Base-by-base conservation (phyloP, 2,888 invertebrate genomes). In the Drosophila pseudotakahashii region DNA sequence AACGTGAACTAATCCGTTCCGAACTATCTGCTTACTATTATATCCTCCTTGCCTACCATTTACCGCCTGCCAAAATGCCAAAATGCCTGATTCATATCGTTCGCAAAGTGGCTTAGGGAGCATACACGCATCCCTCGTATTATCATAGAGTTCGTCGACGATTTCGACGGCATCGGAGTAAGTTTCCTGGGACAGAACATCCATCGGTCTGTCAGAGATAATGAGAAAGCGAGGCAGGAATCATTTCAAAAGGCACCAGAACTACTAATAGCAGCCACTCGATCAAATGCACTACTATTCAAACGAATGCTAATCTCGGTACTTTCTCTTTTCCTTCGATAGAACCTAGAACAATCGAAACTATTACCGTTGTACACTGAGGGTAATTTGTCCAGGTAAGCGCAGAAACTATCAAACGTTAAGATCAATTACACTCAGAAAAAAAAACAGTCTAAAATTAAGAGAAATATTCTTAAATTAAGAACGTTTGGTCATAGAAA, bases 361-460 rank as follows among this genome's bases (percentile, higher is more conserved):
- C 90, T 95, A 19, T 94, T 95, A 55, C 93, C 94, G 36, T 94
- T 94, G 69, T 92, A 94, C 64, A 94, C 94, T 4, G 96, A 95
- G 92, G 96, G 96, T 52, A 96, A 96, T 91, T 95, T 97, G 94
- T 95, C 96, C 78, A 96, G 96, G 97, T 97, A 92, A 63, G 45
- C 4, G 45, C 7, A 19, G 13, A 19, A 10, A 19, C n/a, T 7
- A 44, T n/a, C 7, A 5, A 23, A 2, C 13, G 19, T 6, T 6
- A 42, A 23, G 14, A 10, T 41, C 0, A 16, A 9, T 10, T 1
- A n/a, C n/a, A n/a, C n/a, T n/a, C n/a, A n/a, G n/a, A n/a, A n/a
- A n/a, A n/a, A n/a, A n/a, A n/a, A n/a, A n/a, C n/a, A n/a, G n/a
- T n/a, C n/a, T n/a, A n/a, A n/a, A n/a, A n/a, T n/a, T n/a, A n/a